Base-by-base conservation (phyloP, 2,888 invertebrate species). In the Abrostola triplasia region DNA sequence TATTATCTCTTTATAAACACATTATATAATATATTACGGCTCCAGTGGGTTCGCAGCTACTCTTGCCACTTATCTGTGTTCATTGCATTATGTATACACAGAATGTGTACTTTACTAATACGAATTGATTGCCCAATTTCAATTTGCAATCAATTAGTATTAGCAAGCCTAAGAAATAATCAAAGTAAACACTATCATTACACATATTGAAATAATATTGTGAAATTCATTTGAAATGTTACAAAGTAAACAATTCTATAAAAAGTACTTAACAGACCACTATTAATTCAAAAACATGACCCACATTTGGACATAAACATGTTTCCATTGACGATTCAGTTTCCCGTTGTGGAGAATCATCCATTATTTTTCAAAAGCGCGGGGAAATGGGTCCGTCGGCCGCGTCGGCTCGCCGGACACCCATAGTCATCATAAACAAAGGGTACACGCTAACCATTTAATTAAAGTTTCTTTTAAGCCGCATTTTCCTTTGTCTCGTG, bases 401-500 rank as follows among this genome's bases (percentile, higher is more conserved):
- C 36, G 50, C 54, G 54, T 70, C 68, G 57, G 77, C 68, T 69
- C 58, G 64, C 68, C 70, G 76, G 81, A 78, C 80, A 67, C 61
- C 66, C 66, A 68, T 77, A 76, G 72, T 76, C 77, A 76, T 80
- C 84, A 82, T 87, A 87, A 86, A 86, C 85, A 85, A 82, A 76
- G 70, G 63, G 55, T 68, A 77, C 76, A 81, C 77, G 76, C 80
- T 80, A 80, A 82, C 80, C 81, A 83, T 88, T 89, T 92, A 89
- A 91, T 91, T 91, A 90, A 91, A 92, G 86, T 90, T 91, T 88
- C 86, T 87, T 88, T 88, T 85, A 80, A 87, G 89, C 78, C 80
- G 71, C 67, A 64, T 81, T 79, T 82, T 81, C 82, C 79, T 85
- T 85, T 86, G 83, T 86, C 75, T 79, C 81, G 75, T 82, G 81